phyloP scores from a whole-genome alignment of 2,797 vertebrate genomes.

The Champsocephalus esox region DNA sequence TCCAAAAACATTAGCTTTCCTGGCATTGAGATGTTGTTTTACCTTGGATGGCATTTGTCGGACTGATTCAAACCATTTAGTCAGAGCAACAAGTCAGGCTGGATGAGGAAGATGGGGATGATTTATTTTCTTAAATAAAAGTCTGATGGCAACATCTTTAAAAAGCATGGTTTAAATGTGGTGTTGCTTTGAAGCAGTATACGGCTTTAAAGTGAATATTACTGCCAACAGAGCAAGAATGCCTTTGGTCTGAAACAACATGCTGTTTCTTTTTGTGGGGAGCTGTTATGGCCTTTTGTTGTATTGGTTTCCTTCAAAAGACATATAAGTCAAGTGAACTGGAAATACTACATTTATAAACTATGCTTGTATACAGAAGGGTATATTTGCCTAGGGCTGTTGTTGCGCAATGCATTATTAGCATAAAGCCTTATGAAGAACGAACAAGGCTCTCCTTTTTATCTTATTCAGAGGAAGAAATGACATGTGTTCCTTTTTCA shows the following conservation, averaged over 20 bases:
- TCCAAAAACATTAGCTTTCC: conserved; percentile 60
- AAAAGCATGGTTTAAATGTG: not conserved
- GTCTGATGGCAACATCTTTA: not conserved
- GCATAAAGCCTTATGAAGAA: not conserved
- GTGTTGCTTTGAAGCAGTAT: not conserved
- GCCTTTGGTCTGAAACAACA: not conserved
- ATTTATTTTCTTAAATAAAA: not conserved
- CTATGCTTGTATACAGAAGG: not conserved
- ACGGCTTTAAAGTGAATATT: not conserved
- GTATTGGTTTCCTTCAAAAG: conserved; percentile 5
- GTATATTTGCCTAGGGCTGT: conserved; percentile 8
- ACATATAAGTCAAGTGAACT: conserved; percentile 25
- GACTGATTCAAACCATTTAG: conserved; percentile 28
- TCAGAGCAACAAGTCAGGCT: conserved; percentile 42
- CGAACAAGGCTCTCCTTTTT: not conserved
- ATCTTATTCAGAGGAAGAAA: not conserved
- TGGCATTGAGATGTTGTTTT: conserved; percentile 53
- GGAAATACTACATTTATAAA: conserved; percentile 6
- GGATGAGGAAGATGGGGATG: conserved; percentile 5
- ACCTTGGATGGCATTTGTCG: conserved; percentile 34
- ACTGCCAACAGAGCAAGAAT: not conserved
- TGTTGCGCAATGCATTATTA: conserved; percentile 13
- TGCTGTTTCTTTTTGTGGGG: not conserved
- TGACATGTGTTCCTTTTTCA: not conserved
- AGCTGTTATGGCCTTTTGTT: not conserved